Evolutionary conservation across 2,797 vertebrate species (phyloP).

Genomic region (Parambassis ranga): DNA sequence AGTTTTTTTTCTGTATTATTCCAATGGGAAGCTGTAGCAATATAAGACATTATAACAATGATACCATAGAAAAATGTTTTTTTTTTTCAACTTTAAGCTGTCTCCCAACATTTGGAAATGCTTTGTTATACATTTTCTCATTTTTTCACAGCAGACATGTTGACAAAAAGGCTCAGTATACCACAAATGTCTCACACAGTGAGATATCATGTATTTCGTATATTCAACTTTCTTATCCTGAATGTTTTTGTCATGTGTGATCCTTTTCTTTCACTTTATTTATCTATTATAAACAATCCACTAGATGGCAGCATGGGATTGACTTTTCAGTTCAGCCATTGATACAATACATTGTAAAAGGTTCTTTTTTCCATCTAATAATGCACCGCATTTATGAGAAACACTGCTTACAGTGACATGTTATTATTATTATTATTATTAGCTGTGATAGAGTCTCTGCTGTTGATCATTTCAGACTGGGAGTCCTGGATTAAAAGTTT

Average conservation of each 20-base stretch:
- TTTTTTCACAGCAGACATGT: no score
- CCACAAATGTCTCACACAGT: no score
- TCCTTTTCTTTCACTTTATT: neutral
- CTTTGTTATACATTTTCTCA: no score
- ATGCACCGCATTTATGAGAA: neutral
- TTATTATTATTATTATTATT: neutral
- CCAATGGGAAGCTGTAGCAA: neutral
- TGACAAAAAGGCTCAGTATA: no score
- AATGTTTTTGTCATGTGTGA: neutral
- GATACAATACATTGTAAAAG: neutral
- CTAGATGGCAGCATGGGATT: conserved; percentile 65
- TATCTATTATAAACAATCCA: neutral
- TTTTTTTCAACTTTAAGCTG: no score
- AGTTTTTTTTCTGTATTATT: neutral
- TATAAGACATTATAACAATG: no score
- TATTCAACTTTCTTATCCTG: no score
- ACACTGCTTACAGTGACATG: neutral
- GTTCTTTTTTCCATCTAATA: neutral
- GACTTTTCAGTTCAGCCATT: neutral
- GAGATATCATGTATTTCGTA: no score
- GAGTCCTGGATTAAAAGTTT: conserved; percentile 20
- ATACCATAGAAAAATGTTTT: no score
- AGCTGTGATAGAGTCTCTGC: neutral
- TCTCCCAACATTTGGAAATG: no score
- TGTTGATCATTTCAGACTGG: neutral